These are phyloP conservation scores for Oryzias dopingdopingensis DNA, from an alignment of 2,797 vertebrate genomes.

Conservation along the genomic window DNA sequence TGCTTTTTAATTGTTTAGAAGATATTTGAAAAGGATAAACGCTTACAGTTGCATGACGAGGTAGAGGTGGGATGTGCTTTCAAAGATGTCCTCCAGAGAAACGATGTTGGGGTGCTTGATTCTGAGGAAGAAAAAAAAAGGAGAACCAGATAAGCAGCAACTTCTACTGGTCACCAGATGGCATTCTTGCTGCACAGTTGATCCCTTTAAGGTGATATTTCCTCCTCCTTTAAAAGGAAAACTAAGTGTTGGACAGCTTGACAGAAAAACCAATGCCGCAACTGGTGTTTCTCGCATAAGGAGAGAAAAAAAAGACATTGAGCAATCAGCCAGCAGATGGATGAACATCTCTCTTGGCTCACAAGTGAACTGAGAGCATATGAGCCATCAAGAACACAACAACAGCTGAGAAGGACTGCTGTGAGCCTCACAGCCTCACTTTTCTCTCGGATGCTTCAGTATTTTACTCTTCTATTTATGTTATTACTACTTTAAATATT, in stretches of 20 bases:
- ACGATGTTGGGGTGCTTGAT: slow-evolving; percentile 97
- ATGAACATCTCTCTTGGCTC: slow-evolving; percentile 35
- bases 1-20: neutral
- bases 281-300: slow-evolving; percentile 7
- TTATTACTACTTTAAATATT: slow-evolving; percentile 26
- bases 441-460: neutral
- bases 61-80: slow-evolving; percentile 93
- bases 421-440: slow-evolving; percentile 10
- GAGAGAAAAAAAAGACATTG: neutral
- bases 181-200: slow-evolving; percentile 51
- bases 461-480: slow-evolving; percentile 16
- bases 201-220: slow-evolving; percentile 6
- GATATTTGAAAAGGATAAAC: neutral
- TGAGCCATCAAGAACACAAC: slow-evolving; percentile 30
- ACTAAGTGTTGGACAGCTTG: neutral
- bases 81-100: slow-evolving; percentile 95
- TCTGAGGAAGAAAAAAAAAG: slow-evolving; percentile 65
- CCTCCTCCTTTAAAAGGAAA: neutral
- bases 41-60: slow-evolving; percentile 99
- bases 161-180: slow-evolving; percentile 51
- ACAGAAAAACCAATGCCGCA: slow-evolving; percentile 6
- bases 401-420: slow-evolving; percentile 35
- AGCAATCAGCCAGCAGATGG: slow-evolving; percentile 19
- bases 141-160: slow-evolving; percentile 5
- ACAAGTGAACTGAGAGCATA: slow-evolving; percentile 31